A percentile compares a stretch with the other conserved stretches of the same genome.
phyloP scores from a whole-genome alignment of 1,140 invertebrate species.

The Tetragonula clypearis region DNA sequence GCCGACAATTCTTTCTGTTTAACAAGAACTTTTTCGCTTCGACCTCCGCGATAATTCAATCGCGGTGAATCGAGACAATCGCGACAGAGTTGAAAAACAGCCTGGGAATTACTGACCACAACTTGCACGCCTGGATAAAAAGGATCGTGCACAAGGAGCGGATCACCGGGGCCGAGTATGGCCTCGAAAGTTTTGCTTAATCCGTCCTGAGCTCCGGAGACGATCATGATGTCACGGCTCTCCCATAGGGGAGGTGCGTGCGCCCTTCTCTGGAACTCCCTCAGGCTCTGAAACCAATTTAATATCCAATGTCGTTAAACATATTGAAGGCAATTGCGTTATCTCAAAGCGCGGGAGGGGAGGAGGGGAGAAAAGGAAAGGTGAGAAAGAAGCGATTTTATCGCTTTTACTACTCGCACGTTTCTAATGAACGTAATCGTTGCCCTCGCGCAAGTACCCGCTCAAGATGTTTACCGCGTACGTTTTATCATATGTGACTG shows the following conservation, averaged over 20 bases:
- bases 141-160: conserved; percentile 87
- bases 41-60: background rate
- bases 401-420: conserved; percentile 7
- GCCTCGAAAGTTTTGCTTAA: conserved; percentile 88
- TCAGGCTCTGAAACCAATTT: conserved; percentile 80
- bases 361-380: background rate
- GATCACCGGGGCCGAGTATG: conserved; percentile 85
- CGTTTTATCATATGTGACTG: background rate
- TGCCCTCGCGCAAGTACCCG: background rate
- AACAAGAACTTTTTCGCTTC: background rate
- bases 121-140: conserved; percentile 87
- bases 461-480: too few relatives aligned
- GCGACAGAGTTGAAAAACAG: background rate
- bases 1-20: too few relatives aligned
- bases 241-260: conserved; percentile 87
- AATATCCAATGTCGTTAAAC: conserved; percentile 63
- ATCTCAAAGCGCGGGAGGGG: conserved; percentile 11
- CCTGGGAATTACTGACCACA: conserved; percentile 83
- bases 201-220: conserved; percentile 89
- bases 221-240: conserved; percentile 85
- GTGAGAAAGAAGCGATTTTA: conserved; percentile 18
- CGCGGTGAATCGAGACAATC: background rate
- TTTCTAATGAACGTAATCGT: background rate
- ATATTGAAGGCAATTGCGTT: conserved; percentile 60
- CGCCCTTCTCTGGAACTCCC: conserved; percentile 84